Conservation (phyloP, 2,797 vertebrate species). For the Poecilia picta region DNA sequence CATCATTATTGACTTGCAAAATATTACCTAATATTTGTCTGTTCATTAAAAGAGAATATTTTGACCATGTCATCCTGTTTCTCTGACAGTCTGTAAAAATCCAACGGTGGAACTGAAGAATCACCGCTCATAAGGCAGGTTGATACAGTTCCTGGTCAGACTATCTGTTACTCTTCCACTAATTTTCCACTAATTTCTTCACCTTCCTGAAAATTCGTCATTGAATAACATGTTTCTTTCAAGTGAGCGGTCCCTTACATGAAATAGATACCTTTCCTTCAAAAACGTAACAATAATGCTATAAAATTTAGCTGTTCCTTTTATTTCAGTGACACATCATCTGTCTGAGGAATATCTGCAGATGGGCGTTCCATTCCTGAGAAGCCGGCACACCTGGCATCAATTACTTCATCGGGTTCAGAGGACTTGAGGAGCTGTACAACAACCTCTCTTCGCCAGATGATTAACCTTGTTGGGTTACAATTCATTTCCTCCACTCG, state of each 20-base stretch:
- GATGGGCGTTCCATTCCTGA: not conserved
- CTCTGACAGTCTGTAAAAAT: not conserved
- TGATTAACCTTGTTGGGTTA: not conserved
- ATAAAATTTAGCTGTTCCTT: not conserved
- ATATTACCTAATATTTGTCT: not conserved
- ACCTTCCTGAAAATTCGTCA: not conserved
- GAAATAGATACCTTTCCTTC: not conserved
- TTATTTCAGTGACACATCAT: not conserved
- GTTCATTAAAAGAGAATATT: not conserved
- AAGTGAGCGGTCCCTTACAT: not conserved
- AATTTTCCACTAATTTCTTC: not conserved
- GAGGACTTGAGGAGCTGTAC: not conserved
- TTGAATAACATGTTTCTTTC: not conserved
- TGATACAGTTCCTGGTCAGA: too few species aligned
- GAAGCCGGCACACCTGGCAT: not conserved
- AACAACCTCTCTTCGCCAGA: not conserved
- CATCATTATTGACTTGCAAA: not conserved
- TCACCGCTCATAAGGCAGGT: not conserved
- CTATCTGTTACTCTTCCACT: not conserved
- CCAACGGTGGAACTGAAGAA: not conserved
- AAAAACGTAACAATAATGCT: not conserved
- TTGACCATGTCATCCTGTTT: not conserved
- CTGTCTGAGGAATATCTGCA: not conserved
- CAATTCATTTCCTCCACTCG: not conserved
- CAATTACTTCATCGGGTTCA: not conserved